These are phyloP conservation scores for Hystrix brachyura DNA, from an alignment of 2,113 vertebrate species.

Conservation along the genomic window DNA sequence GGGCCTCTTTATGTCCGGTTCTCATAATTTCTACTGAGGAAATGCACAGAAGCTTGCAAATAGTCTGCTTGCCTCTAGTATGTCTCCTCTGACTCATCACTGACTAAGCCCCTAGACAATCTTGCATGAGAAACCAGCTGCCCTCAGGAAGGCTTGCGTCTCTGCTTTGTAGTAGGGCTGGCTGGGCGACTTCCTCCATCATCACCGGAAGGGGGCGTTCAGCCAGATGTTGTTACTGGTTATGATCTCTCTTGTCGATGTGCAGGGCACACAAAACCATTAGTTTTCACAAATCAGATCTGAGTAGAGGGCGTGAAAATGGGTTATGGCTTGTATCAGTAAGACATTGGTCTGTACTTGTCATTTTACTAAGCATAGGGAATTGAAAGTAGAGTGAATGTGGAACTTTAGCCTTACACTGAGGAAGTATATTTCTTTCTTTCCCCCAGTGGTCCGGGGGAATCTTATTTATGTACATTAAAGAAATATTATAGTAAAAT, in stretches of 20 bases:
- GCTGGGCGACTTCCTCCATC: not conserved
- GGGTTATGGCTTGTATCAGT: not conserved
- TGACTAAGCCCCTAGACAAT: not conserved
- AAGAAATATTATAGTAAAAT: constrained; percentile 29
- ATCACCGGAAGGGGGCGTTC: too few relatives aligned
- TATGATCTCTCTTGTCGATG: not conserved
- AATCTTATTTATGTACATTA: not conserved
- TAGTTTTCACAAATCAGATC: not conserved
- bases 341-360: not conserved
- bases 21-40: not conserved
- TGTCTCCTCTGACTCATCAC: not conserved
- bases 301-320: not conserved
- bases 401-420: not conserved
- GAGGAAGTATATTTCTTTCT: not conserved
- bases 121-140: not conserved
- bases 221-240: not conserved
- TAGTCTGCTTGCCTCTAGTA: not conserved
- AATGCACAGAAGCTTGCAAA: not conserved
- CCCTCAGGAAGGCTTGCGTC: not conserved
- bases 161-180: not conserved
- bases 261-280: not conserved
- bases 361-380: not conserved
- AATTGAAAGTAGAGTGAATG: not conserved
- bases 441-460: not conserved
- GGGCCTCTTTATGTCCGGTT: not conserved